Percentiles rank a stretch among this genome's conserved stretches.
phyloP scores from a whole-genome alignment of 2,888 invertebrate genomes.

The Schrankia costaestrigalis region DNA sequence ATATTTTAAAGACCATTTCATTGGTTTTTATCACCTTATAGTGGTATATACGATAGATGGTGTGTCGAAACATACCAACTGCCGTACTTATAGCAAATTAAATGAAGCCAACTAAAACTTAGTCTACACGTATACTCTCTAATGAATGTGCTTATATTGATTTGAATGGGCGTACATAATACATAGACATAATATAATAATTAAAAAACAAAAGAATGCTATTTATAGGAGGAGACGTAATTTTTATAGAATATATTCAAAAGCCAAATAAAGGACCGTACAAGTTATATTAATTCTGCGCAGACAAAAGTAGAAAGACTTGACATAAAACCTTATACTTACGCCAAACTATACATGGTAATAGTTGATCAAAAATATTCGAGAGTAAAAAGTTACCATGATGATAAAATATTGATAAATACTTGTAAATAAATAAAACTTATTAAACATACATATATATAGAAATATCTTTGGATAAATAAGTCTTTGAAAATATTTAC shows the following conservation, averaged over 20 bases:
- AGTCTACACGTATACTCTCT: conserved; percentile 23
- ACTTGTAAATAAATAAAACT: conserved; percentile 7
- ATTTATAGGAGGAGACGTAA: no score
- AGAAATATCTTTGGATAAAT: conserved; percentile 19
- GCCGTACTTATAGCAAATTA: conserved; percentile 34
- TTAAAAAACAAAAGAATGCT: no score
- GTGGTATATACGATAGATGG: conserved; percentile 31
- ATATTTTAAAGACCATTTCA: conserved; percentile 12
- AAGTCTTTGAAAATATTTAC: conserved; percentile 19
- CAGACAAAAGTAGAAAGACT: no score
- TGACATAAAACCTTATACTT: no score
- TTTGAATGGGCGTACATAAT: conserved; percentile 6
- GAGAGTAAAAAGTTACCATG: no score
- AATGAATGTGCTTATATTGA: conserved; percentile 1
- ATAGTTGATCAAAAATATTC: no score
- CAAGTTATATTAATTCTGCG: no score
- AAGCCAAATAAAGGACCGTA: no score
- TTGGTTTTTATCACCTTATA: conserved; percentile 31
- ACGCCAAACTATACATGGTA: no score
- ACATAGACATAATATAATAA: no score
- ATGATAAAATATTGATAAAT: no score
- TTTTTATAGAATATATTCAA: no score
- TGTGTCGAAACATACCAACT: conserved; percentile 23
- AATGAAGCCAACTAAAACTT: conserved; percentile 41
- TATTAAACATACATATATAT: conserved; percentile 6